phyloP scores from a whole-genome alignment of 2,888 invertebrate species.

The Tetanocera ferruginea region DNA sequence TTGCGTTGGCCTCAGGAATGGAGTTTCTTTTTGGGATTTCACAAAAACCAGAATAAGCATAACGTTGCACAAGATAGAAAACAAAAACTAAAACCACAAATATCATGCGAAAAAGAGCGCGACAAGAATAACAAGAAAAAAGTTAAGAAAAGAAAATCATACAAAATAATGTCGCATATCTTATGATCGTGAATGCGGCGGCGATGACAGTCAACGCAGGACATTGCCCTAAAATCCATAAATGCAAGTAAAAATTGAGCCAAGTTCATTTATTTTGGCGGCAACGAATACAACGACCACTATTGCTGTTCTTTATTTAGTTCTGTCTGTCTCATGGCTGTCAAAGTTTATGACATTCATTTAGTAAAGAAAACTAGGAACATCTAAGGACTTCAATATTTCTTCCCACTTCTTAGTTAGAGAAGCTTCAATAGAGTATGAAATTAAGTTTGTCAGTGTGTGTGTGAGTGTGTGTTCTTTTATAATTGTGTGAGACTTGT shows the following conservation, averaged over 20 bases:
- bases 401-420: constrained; percentile 35
- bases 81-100: neutral
- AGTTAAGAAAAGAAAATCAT: constrained; percentile 50
- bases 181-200: neutral
- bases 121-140: constrained; percentile 42
- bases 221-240: constrained; percentile 60
- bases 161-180: constrained; percentile 55
- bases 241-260: constrained; percentile 53
- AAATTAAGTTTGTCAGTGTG: neutral
- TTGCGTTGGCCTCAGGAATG: constrained; percentile 5
- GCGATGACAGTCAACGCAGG: constrained; percentile 47
- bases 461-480: neutral
- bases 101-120: neutral
- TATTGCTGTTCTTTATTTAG: neutral
- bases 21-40: constrained; percentile 18
- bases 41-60: neutral
- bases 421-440: constrained; percentile 12
- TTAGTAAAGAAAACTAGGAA: constrained; percentile 47
- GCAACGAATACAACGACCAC: neutral
- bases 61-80: neutral
- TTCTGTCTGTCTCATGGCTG: constrained; percentile 35
- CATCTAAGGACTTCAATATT: constrained; percentile 45
- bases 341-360: constrained; percentile 56
- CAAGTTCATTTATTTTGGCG: constrained; percentile 52
- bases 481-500: neutral